Evolutionary conservation across 2,797 vertebrate species (phyloP).

Genomic region (Coilia nasus): DNA sequence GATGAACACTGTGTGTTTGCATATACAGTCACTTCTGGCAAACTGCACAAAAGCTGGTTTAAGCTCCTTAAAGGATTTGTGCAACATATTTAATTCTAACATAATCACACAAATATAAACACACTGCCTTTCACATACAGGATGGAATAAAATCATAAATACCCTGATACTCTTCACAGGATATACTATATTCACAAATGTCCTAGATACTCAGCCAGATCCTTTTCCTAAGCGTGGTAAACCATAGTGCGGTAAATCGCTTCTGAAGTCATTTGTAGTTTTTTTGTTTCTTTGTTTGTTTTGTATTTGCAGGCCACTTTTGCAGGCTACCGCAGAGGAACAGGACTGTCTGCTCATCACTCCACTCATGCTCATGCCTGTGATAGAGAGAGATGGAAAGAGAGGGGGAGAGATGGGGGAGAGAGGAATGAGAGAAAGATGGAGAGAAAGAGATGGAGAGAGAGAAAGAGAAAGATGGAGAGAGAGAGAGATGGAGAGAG

Average conservation of each 20-base stretch:
- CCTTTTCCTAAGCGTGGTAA: constrained; percentile 52
- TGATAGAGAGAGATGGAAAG: too few relatives aligned
- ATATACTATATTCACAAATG: constrained; percentile 61
- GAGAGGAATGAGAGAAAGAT: too few relatives aligned
- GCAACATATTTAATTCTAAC: not conserved
- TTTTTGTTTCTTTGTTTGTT: constrained; percentile 69
- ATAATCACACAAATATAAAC: not conserved
- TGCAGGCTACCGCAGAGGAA: too few relatives aligned
- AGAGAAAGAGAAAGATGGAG: too few relatives aligned
- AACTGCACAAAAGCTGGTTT: not conserved
- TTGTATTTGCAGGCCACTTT: too few relatives aligned
- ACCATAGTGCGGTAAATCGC: too few relatives aligned
- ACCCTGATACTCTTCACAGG: not conserved
- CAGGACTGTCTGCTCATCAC: too few relatives aligned
- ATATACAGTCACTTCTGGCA: not conserved
- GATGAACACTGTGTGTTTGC: constrained; percentile 21
- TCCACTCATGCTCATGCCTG: too few relatives aligned
- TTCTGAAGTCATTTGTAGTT: constrained; percentile 67
- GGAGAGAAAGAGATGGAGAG: too few relatives aligned
- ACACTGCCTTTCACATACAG: not conserved
- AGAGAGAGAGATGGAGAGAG: too few relatives aligned
- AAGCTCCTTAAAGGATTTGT: not conserved
- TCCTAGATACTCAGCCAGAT: constrained; percentile 68
- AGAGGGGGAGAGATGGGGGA: too few relatives aligned
- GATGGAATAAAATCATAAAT: not conserved